A percentile compares a stretch with the other conserved stretches of the same genome.
Evolutionary conservation across 2,113 vertebrate species (phyloP).

Genomic region (Cettia cetti): DNA sequence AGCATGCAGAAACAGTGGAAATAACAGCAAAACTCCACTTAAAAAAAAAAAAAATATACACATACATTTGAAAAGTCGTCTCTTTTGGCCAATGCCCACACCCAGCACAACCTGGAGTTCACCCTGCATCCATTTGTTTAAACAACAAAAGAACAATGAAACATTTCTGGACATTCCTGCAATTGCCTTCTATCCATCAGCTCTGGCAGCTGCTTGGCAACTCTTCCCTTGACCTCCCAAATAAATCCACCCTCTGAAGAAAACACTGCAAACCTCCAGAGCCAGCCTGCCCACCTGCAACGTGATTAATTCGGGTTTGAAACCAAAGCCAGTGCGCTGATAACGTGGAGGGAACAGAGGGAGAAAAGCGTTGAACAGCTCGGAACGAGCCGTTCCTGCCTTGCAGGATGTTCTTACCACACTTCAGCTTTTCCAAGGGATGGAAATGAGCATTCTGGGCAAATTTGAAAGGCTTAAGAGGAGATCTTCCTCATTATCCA

Average conservation of each 20-base stretch:
- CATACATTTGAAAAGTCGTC: neutral
- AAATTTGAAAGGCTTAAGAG: neutral
- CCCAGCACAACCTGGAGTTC: neutral
- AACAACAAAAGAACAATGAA: conserved; percentile 10
- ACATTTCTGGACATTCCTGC: conserved; percentile 6
- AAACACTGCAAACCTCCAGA: neutral
- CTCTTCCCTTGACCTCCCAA: neutral
- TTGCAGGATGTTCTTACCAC: neutral
- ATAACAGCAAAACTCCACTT: neutral
- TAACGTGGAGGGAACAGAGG: neutral
- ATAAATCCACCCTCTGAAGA: conserved; percentile 3
- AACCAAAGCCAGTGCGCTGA: neutral
- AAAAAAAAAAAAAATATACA: neutral
- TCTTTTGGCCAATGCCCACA: neutral
- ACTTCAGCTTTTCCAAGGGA: neutral
- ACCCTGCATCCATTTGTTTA: neutral
- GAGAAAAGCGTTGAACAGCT: neutral
- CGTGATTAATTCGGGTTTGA: neutral
- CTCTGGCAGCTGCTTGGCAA: conserved; percentile 33
- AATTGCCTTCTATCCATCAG: conserved; percentile 3
- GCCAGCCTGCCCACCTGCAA: neutral
- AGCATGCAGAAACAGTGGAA: neutral
- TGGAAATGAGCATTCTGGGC: neutral
- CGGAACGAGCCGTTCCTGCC: neutral
- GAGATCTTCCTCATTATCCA: neutral